phyloP scores from a whole-genome alignment of 2,888 invertebrate genomes.

The Nasonia oneida region DNA sequence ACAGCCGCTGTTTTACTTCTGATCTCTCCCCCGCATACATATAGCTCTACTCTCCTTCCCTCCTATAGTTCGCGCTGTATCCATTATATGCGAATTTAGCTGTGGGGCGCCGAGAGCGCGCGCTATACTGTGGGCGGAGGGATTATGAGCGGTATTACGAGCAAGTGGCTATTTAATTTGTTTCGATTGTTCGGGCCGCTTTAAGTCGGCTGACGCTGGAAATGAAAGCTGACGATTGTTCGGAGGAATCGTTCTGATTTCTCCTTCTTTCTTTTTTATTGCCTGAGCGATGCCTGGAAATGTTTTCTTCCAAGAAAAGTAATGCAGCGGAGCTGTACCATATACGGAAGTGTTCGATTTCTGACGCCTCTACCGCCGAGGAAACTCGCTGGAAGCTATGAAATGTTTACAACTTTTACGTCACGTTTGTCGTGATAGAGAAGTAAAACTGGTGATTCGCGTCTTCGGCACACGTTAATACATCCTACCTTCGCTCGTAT shows the following conservation, averaged over 20 bases:
- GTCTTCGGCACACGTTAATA: not conserved
- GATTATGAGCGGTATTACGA: conserved; percentile 24
- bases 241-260: not conserved
- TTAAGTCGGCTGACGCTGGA: not conserved
- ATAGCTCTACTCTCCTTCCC: not conserved
- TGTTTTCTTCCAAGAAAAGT: too few relatives aligned
- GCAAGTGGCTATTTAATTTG: conserved; percentile 50
- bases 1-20: conserved; percentile 39
- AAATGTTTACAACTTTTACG: not conserved
- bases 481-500: not conserved
- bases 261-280: not conserved
- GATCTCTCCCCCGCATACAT: not conserved
- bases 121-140: not conserved
- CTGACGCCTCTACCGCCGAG: not conserved
- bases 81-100: conserved; percentile 45
- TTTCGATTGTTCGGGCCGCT: conserved; percentile 41
- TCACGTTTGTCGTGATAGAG: not conserved
- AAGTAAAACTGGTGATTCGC: not conserved
- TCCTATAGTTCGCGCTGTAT: not conserved
- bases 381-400: not conserved
- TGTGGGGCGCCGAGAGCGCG: not conserved
- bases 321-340: too few relatives aligned
- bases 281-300: too few relatives aligned
- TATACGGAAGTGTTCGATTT: too few relatives aligned
- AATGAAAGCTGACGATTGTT: not conserved